phyloP scores from a whole-genome alignment of 2,888 invertebrate genomes.

The Metellina segmentata region DNA sequence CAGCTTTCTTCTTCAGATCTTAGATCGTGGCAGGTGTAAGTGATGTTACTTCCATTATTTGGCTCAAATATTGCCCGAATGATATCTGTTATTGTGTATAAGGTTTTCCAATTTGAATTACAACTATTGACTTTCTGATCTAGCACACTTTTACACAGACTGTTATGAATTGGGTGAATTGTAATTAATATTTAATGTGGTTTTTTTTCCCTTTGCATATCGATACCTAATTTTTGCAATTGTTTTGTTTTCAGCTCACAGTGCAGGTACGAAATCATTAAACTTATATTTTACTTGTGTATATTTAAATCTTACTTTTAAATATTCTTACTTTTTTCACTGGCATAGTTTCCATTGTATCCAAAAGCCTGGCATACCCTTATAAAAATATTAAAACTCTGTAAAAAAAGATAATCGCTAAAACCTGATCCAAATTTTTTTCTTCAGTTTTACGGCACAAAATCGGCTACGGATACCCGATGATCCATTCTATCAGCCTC shows the following conservation, averaged over 20 bases:
- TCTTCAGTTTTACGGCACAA: no score
- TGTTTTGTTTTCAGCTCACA: neutral
- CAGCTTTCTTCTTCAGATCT: constrained; percentile 74
- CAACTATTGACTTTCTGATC: neutral
- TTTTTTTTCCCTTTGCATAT: neutral
- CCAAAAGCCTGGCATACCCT: no score
- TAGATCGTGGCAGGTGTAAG: constrained; percentile 76
- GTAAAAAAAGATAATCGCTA: no score
- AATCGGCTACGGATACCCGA: no score
- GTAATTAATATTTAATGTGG: neutral
- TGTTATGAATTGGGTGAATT: neutral
- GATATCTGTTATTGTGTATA: neutral
- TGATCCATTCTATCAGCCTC: no score
- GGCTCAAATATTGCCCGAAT: neutral
- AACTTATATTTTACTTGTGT: neutral
- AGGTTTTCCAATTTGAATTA: neutral
- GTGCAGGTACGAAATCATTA: neutral
- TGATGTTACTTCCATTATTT: constrained; percentile 32
- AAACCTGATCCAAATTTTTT: no score
- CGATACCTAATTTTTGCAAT: neutral
- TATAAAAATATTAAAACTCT: no score
- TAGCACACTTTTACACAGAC: neutral
- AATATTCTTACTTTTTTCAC: no score
- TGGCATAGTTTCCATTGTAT: no score
- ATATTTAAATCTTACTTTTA: neutral